A percentile compares a stretch with the other conserved stretches of the same genome.
Conservation (phyloP, 1,140 invertebrate species). For the Grapholita molesta region DNA sequence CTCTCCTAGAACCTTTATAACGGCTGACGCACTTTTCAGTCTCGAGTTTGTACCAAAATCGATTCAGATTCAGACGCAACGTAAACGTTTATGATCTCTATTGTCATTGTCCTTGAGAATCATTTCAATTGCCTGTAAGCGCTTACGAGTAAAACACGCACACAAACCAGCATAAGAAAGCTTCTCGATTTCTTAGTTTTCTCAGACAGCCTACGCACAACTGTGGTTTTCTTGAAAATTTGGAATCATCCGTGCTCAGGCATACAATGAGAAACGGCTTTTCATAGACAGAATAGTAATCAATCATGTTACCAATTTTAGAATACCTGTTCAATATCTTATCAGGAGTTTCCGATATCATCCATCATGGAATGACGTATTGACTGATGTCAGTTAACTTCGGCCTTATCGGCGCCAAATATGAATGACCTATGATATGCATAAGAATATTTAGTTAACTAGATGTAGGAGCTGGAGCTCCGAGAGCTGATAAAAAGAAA, state of each 20-base stretch:
- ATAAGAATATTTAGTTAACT: neutral
- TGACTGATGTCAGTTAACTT: neutral
- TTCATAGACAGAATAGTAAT: neutral
- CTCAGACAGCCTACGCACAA: neutral
- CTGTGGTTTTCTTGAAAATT: neutral
- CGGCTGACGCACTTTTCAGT: neutral
- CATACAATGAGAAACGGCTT: neutral
- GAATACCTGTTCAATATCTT: constrained; percentile 3
- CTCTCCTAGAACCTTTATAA: neutral
- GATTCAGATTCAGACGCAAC: neutral
- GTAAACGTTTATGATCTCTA: neutral
- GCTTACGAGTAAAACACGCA: neutral
- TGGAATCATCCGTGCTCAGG: neutral
- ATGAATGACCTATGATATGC: neutral
- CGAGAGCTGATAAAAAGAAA: no score
- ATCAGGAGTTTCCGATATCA: neutral
- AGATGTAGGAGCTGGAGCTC: no score
- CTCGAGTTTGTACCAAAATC: neutral
- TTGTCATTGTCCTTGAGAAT: neutral
- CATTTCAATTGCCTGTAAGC: neutral
- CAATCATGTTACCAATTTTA: constrained; percentile 1
- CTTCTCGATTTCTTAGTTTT: neutral
- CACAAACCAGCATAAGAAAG: neutral
- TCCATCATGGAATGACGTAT: constrained; percentile 8
- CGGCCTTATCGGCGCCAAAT: neutral